Conservation (phyloP, 2,113 vertebrate genomes). For the Cyanoramphus novaezelandiae region DNA sequence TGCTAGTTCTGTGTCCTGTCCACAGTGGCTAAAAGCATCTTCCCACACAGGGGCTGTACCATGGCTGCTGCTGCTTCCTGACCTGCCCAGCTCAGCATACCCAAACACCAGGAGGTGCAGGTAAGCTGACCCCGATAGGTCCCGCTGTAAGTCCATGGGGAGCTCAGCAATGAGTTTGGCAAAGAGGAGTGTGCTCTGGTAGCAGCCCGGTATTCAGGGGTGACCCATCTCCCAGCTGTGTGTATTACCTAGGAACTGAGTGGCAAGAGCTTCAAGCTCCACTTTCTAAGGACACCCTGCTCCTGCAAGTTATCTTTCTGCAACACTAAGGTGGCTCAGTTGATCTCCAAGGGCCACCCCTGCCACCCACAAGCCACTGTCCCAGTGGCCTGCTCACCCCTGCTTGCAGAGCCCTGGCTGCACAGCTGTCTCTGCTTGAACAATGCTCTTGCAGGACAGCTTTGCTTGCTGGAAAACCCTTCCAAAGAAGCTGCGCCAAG, state of each 20-base stretch:
- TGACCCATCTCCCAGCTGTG: background rate
- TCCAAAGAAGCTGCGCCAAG: too few relatives aligned
- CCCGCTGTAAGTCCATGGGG: background rate
- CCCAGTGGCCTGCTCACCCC: background rate
- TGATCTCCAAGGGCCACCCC: background rate
- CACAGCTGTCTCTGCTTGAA: background rate
- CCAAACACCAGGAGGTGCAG: background rate
- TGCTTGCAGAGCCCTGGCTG: background rate
- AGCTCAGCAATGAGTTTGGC: background rate
- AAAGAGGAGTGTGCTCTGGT: fast-evolving
- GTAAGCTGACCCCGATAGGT: background rate
- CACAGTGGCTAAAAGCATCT: background rate
- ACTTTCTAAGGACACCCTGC: background rate
- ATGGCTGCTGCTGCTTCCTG: background rate
- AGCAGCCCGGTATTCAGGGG: background rate
- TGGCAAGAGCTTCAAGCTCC: background rate
- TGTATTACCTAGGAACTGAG: background rate
- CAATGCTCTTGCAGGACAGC: background rate
- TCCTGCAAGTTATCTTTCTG: background rate
- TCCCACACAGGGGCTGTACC: background rate
- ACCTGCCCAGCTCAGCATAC: background rate
- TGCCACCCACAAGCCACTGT: background rate
- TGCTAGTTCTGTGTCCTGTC: too few relatives aligned
- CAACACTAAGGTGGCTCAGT: background rate
- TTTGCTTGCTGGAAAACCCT: background rate